phyloP scores from a whole-genome alignment of 2,888 invertebrate genomes.

The Phalera bucephala region DNA sequence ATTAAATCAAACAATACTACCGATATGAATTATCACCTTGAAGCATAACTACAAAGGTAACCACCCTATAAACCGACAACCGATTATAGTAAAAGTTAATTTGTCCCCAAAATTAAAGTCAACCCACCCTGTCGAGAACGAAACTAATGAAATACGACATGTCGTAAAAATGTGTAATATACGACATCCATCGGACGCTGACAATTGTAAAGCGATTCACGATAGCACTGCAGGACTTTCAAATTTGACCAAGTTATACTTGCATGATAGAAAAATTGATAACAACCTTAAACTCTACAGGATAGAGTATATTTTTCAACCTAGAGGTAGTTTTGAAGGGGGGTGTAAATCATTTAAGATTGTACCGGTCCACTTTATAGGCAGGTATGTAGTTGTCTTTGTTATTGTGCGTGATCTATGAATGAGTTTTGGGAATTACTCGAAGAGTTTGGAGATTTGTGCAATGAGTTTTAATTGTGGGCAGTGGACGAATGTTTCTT shows the following conservation, averaged over 20 bases:
- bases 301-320: slow-evolving; percentile 12
- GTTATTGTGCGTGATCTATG: slow-evolving; percentile 63
- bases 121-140: slow-evolving; percentile 40
- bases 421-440: slow-evolving; percentile 65
- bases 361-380: slow-evolving; percentile 37
- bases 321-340: not conserved
- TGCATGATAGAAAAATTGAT: slow-evolving; percentile 8
- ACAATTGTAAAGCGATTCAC: slow-evolving; percentile 64
- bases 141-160: slow-evolving; percentile 59
- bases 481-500: not conserved
- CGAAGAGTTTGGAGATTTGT: slow-evolving; percentile 30
- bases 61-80: slow-evolving; percentile 4
- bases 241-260: slow-evolving; percentile 22
- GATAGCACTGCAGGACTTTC: slow-evolving; percentile 52
- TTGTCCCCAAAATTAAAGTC: slow-evolving; percentile 35
- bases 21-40: too few species aligned
- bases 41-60: too few species aligned
- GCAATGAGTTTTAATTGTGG: slow-evolving; percentile 15
- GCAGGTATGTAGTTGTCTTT: slow-evolving; percentile 51
- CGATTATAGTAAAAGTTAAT: slow-evolving; percentile 37
- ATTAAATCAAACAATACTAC: too few species aligned
- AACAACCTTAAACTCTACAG: slow-evolving; percentile 12
- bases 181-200: slow-evolving; percentile 49
- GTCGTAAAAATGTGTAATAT: slow-evolving; percentile 69
- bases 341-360: slow-evolving; percentile 40